Base-by-base conservation (phyloP, 2,797 vertebrate species). In the Saguinus oedipus region DNA sequence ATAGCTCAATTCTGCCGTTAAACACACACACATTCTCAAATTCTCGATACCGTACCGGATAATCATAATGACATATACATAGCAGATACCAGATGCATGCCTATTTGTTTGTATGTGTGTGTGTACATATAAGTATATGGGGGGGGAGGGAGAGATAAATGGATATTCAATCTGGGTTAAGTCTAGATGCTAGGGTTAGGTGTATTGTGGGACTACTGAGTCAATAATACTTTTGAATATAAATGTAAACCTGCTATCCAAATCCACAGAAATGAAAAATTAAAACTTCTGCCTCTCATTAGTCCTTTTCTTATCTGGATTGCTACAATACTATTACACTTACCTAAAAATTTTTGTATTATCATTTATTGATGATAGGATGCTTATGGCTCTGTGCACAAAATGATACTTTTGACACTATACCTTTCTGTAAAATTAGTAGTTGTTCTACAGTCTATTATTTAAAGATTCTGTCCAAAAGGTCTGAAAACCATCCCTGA, bases 401-500 rank as follows among this genome's bases (percentile, higher is more conserved):
- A 0, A 90, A 4, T 5, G 42, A 78, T 44, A 97, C 94, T 97
- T 96, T 90, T 98, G 83, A 92, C 22, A 95, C 7, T 26, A 96
- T 74, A n/a, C 55, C 48, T 96, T 96, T 96, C 70, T 91, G 53
- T 59, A 98, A 97, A 87, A 97, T 80, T 68, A 96, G 85, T 61
- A 93, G 24, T 88, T 97, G 42, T 95, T 97, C 96, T 96, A 97
- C 88, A 90, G 57, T 12, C 30, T 91, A n/a, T 83, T 90, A 90
- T 85, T 93, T 96, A 53, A 92, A 91, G 74, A 83, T 91, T 88
- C 57, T 94, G 57, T 97, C 82, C 80, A 97, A 72, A 97, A 96
- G 95, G 97, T 96, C 94, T 97, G 94, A 98, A 98, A 98, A 98
- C 90, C 97, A 97, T 96, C 95, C 94, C 96, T 88, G 97, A 97